Base-by-base conservation (phyloP, 2,888 invertebrate genomes). In the Andrena haemorrhoa region DNA sequence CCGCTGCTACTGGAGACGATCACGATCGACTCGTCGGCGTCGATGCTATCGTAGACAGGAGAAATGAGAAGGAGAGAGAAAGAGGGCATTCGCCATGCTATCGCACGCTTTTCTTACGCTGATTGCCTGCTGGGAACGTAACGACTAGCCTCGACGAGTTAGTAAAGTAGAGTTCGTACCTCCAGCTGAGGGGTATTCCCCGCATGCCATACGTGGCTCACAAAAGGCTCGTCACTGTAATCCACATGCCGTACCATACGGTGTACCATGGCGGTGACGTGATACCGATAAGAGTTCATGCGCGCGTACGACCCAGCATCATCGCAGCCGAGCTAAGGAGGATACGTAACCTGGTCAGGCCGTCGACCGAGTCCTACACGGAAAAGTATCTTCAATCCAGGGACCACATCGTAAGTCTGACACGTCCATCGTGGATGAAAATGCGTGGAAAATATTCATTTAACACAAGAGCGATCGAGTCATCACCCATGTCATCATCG, bases 371-470 rank as follows among this genome's bases (percentile, higher is more conserved):
- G 33, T 94, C 93, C 75, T 93, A 97, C 89, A 95, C 96, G 87
- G 97, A 97, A 90, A 96, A 97, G 93, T 98, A 96, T 95, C 96
- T 97, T 94, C 96, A 97, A 94, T 97, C 97, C 88, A 96, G 96
- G 96, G 97, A 97, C 95, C 95, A 95, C 94, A 92, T 91, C 87
- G 93, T 94, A 93, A 94, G 93, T 94, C 80, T 73, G 26, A 16
- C 53, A 76, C 65, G 64, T 35, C 10, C 68, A 23, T 10, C 58
- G 7, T 51, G 71, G 72, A 41, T 8, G 8, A n/a, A 53, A 10
- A 20, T 63, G 51, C 70, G 53, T 16, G 10, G 29, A 10, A 53
- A 8, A 68, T 63, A 66, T 29, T 26, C 53, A 7, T 56, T 78
- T 61, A 53, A 2, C 61, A 61, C n/a, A 35, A 61, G 47, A 10